Evolutionary conservation across 92 coral and sea anemone species (phyloP), one percentile per base, ranked within the genome.

Genomic region (Blastomussa wellsi): DNA sequence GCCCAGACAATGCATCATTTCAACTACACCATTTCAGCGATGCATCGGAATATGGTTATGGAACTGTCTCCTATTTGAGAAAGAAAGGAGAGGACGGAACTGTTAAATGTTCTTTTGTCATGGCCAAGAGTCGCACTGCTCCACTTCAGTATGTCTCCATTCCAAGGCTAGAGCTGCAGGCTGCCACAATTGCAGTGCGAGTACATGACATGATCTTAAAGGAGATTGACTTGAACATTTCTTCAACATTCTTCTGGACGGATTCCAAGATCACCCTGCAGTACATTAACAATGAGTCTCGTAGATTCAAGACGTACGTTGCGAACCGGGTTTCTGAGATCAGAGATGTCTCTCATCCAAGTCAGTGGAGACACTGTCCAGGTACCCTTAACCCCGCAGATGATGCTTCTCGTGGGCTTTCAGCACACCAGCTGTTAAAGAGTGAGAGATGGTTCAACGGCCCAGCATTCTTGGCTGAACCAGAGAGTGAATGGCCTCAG

Each of bases 1-100:
- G 87, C 26, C 52, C 78, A 28, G 1, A 24, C 31, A 52, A 33
- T 59, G 87, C 76, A 52, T 55, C 68, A 24, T 81, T 86, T 39
- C 90, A 90, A 84, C 83, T 90, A 53, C 90, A 90, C 73, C 91
- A 87, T 64, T 91, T 91, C 78, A 66, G 84, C 42, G 89, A 84
- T 88, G 94, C 91, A 26, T 87, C 94, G 0, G 93, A 87, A 68
- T 36, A 32, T 70, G 94, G 92, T 48, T 88, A 88, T n/a, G n/a
- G n/a, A n/a, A n/a, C n/a, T n/a, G n/a, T n/a, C n/a, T n/a, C n/a
- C n/a, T n/a, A n/a, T n/a, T n/a, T n/a, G 86, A 81, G 94, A 72
- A 88, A 72, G 60, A 78, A 78, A 82, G 20, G 82, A 22, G 47
- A 62, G 24, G 86, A 85, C 49, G 87, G 92, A 24, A 71, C 35